A percentile compares a stretch with the other conserved stretches of the same genome.
These are phyloP conservation scores for Chrysopa pallens DNA, from an alignment of 1,140 invertebrate genomes.

Conservation along the genomic window DNA sequence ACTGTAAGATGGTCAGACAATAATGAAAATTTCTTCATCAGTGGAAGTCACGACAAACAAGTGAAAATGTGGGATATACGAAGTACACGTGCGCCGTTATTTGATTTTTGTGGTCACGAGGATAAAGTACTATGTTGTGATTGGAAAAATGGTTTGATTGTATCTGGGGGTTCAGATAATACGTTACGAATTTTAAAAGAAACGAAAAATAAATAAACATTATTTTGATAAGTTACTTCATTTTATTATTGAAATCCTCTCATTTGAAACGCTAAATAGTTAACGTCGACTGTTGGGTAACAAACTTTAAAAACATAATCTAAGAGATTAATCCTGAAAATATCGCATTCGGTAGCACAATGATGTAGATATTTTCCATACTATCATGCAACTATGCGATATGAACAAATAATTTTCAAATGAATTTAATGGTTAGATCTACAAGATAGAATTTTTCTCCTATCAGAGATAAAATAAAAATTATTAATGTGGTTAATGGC, in stretches of 20 bases:
- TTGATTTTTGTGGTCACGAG: slow-evolving; percentile 82
- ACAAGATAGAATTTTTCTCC: too few relatives aligned
- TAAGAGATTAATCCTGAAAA: too few relatives aligned
- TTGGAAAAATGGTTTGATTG: slow-evolving; percentile 78
- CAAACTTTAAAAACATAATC: too few relatives aligned
- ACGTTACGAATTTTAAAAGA: slow-evolving; percentile 73
- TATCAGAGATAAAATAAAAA: too few relatives aligned
- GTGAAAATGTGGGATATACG: slow-evolving; percentile 93
- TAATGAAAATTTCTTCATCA: slow-evolving; percentile 75
- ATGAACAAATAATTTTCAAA: too few relatives aligned
- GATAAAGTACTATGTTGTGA: slow-evolving; percentile 88
- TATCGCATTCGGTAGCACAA: too few relatives aligned
- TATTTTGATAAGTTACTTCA: background rate
- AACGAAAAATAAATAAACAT: slow-evolving; percentile 7
- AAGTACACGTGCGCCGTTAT: slow-evolving; percentile 82
- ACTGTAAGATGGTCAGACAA: slow-evolving; percentile 65
- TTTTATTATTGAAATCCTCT: background rate
- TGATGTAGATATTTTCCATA: too few relatives aligned
- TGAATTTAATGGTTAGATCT: too few relatives aligned
- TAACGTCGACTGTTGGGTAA: too few relatives aligned
- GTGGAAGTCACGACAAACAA: slow-evolving; percentile 76
- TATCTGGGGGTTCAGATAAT: slow-evolving; percentile 89
- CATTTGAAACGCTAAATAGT: background rate
- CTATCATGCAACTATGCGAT: too few relatives aligned
- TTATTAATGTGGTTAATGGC: too few relatives aligned